phyloP scores from a whole-genome alignment of 1,140 invertebrate genomes.

The Drosophila bocqueti region DNA sequence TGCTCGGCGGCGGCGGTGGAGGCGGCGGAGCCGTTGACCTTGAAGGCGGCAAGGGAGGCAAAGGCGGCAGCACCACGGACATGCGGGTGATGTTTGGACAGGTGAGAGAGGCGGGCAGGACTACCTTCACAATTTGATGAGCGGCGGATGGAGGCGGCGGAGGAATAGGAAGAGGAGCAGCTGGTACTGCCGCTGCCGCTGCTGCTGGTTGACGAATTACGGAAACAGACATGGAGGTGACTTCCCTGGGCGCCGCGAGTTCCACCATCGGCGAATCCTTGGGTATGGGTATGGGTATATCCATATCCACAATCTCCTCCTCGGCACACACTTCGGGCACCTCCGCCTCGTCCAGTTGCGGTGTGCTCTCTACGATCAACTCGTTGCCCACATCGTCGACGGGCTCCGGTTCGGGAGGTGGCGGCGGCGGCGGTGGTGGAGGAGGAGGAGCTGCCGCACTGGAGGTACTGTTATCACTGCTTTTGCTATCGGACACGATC shows the following conservation, averaged over 20 bases:
- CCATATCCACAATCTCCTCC: slow-evolving; percentile 60
- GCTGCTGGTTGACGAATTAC: neutral
- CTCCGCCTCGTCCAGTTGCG: slow-evolving; percentile 76
- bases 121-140: slow-evolving; percentile 63
- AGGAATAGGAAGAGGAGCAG: neutral
- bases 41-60: slow-evolving; percentile 60
- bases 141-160: slow-evolving; percentile 13
- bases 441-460: slow-evolving; percentile 9
- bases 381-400: slow-evolving; percentile 65
- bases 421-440: slow-evolving; percentile 7
- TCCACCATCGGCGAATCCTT: slow-evolving; percentile 6
- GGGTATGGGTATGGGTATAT: slow-evolving; percentile 32
- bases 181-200: neutral
- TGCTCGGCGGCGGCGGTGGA: slow-evolving; percentile 69
- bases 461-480: slow-evolving; percentile 47
- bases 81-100: slow-evolving; percentile 48
- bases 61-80: slow-evolving; percentile 59
- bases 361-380: slow-evolving; percentile 67
- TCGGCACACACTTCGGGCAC: slow-evolving; percentile 65
- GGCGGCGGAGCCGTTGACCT: slow-evolving; percentile 52
- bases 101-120: slow-evolving; percentile 55
- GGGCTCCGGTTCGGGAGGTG: slow-evolving; percentile 35
- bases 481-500: slow-evolving; percentile 76
- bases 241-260: neutral
- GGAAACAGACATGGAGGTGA: slow-evolving; percentile 5